Evolutionary conservation across 2,797 vertebrate genomes (phyloP).

Genomic region (Acanthurus tractus): DNA sequence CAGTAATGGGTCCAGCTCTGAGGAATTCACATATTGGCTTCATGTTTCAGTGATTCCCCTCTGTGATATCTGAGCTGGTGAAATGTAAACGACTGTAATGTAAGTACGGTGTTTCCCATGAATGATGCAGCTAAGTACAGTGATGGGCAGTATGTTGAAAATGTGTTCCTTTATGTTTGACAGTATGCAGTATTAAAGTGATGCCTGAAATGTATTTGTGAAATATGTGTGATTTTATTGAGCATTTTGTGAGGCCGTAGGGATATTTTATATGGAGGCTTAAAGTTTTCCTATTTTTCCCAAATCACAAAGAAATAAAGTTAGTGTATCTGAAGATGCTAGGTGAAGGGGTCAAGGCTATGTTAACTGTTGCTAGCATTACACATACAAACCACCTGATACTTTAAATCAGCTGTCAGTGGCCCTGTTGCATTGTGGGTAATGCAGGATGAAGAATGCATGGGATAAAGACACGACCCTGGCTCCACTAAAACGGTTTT

Average conservation of each 20-base stretch:
- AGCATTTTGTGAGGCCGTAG: background rate
- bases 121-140: background rate
- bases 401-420: too few relatives aligned
- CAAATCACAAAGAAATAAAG: background rate
- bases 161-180: background rate
- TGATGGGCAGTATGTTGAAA: background rate
- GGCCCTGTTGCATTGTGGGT: background rate
- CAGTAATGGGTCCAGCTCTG: constrained; percentile 19
- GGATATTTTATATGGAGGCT: background rate
- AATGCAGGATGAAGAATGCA: background rate
- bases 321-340: background rate
- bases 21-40: constrained; percentile 22
- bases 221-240: background rate
- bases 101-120: constrained; percentile 10
- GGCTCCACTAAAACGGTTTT: background rate
- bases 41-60: constrained; percentile 40
- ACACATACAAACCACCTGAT: too few relatives aligned
- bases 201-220: too few relatives aligned
- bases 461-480: background rate
- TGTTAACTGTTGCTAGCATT: background rate
- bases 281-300: background rate
- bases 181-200: background rate
- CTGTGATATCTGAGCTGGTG: constrained; percentile 12
- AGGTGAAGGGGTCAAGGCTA: too few relatives aligned
- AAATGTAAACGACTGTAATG: background rate